Conservation (phyloP, 2,797 vertebrate genomes). For the Premnoplex brunnescens region DNA sequence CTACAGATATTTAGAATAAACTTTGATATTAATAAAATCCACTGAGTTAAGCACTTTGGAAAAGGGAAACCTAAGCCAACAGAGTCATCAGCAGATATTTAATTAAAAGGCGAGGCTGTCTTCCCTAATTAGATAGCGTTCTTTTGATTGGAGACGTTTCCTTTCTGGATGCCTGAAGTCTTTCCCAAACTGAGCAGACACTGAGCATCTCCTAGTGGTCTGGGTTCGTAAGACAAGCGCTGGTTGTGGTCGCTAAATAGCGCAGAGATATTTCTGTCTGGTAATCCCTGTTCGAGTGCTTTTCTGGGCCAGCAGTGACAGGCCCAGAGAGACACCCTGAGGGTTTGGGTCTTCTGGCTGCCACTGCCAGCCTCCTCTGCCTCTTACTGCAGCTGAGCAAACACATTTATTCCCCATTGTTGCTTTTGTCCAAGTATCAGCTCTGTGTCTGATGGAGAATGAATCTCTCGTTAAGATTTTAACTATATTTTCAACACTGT, state of each 20-base stretch:
- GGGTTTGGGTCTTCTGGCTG: neutral
- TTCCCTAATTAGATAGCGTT: neutral
- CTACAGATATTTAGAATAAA: neutral
- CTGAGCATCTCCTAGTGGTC: slow-evolving; percentile 35
- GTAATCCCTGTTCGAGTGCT: neutral
- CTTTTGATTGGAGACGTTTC: neutral
- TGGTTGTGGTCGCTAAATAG: rapidly evolving
- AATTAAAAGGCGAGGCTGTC: neutral
- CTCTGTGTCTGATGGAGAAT: neutral
- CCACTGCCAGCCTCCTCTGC: neutral
- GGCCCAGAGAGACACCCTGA: neutral
- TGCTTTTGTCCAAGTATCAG: neutral
- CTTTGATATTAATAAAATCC: neutral
- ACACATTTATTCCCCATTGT: rapidly evolving
- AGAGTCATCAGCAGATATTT: neutral
- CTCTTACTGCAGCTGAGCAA: neutral
- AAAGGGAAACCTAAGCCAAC: neutral
- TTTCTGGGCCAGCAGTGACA: neutral
- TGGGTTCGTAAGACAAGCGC: neutral
- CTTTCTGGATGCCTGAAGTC: neutral
- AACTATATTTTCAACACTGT: neutral
- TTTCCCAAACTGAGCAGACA: neutral
- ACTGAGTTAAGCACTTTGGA: neutral
- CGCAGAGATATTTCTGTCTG: rapidly evolving
- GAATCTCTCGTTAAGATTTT: neutral